Evolutionary conservation across 2,888 invertebrate species (phyloP).

Genomic region (Epinotia ramella): DNA sequence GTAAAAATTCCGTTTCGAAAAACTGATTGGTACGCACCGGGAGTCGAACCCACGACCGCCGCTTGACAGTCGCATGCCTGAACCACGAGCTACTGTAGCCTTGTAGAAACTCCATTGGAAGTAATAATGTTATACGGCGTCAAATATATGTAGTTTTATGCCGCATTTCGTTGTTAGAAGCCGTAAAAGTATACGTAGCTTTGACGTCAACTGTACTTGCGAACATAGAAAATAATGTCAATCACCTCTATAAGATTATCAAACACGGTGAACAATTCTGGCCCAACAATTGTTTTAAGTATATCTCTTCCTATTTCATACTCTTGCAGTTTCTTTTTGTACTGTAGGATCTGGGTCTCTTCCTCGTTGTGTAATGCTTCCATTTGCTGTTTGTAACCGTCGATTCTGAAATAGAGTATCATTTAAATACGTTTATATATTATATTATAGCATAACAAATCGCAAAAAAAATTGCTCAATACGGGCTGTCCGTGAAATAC

Average conservation of each 20-base stretch:
- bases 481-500: not conserved
- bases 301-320: slow-evolving; percentile 54
- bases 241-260: slow-evolving; percentile 63
- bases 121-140: too few species aligned
- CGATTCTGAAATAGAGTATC: slow-evolving; percentile 58
- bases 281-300: slow-evolving; percentile 51
- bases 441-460: not conserved
- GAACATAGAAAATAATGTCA: slow-evolving; percentile 1
- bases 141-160: too few species aligned
- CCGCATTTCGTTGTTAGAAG: too few species aligned
- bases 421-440: not conserved
- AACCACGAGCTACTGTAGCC: too few species aligned
- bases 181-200: too few species aligned
- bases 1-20: too few species aligned
- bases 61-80: too few species aligned
- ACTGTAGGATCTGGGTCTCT: slow-evolving; percentile 53
- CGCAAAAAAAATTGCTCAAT: not conserved
- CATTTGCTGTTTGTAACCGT: slow-evolving; percentile 56
- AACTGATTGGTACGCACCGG: too few species aligned
- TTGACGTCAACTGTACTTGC: too few species aligned
- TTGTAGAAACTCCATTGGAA: too few species aligned
- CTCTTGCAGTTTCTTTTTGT: slow-evolving; percentile 57
- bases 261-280: slow-evolving; percentile 54
- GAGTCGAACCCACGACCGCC: too few species aligned
- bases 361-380: slow-evolving; percentile 58